Base-by-base conservation (phyloP, 2,113 vertebrate species). In the Vulpes lagopus region DNA sequence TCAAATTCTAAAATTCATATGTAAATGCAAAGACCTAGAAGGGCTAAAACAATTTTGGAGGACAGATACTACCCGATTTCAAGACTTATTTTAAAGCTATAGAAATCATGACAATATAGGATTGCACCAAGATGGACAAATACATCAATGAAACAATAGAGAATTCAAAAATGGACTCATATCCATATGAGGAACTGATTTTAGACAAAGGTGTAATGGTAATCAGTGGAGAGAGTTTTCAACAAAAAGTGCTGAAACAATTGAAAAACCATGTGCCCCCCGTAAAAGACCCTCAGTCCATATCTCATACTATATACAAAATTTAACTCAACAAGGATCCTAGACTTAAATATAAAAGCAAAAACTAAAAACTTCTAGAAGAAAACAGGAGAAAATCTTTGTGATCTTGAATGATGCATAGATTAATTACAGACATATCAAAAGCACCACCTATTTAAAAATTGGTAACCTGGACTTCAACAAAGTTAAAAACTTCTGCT, bases 201-300 rank as follows among this genome's bases (percentile, higher is more conserved):
- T 82, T 90, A 79, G 15, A 51, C 32, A 69, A 84, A 38, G 9
- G 10, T 17, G 11, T 30, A 64, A 64, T 20, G 51, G n/a, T 5
- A 93, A 71, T 89, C 30, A 88, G 51, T 55, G 27, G 32, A 71
- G 51, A 94, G 76, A 88, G 59, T 92, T 94, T 80, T 80, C 67
- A 82, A 83, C 15, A 92, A 79, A 74, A 23, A 4, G 20, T 62
- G 8, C 5, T 74, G 19, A 53, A 93, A 84, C 57, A 84, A 73
- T 15, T 80, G 25, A 53, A 87, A 82, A 93, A 67, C 7, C 27
- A 43, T 10, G 49, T 32, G 19, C 49, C 30, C 30, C 85, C 53
- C 74, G 11, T 7, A 69, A 86, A 38, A 83, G 3, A 49, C 1
- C 67, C 65, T 94, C n/a, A 27, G 12, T 38, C 19, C 69, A 38